A percentile compares a stretch with the other conserved stretches of the same genome.
These are phyloP conservation scores for Hippopotamus amphibius DNA, from an alignment of 2,113 vertebrate genomes.

Conservation along the genomic window DNA sequence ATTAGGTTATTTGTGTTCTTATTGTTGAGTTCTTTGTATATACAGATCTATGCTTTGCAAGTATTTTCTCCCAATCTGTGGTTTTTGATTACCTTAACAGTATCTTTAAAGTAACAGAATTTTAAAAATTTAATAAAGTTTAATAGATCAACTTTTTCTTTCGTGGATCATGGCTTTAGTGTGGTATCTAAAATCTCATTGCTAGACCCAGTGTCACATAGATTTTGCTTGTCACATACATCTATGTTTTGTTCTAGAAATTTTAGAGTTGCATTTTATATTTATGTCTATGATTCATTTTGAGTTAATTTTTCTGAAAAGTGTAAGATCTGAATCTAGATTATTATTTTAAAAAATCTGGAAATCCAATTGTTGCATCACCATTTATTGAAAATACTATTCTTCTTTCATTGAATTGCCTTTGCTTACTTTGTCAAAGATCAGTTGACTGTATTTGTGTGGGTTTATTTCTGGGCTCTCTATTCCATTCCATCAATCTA, in stretches of 20 bases:
- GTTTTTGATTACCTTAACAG: not conserved
- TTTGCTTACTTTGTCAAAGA: not conserved
- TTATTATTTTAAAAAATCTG: not conserved
- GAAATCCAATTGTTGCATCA: not conserved
- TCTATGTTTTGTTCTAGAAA: not conserved
- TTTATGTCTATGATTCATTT: not conserved
- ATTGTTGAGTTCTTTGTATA: not conserved
- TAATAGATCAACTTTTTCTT: not conserved
- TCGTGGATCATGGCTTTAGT: not conserved
- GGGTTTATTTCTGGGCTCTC: not conserved
- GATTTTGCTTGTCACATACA: not conserved
- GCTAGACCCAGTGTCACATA: not conserved
- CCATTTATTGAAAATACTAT: not conserved
- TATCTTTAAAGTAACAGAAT: not conserved
- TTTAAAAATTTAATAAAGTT: not conserved
- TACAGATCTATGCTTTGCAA: not conserved
- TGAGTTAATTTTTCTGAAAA: conserved; percentile 49
- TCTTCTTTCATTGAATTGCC: not conserved
- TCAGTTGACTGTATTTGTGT: not conserved
- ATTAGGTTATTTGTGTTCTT: not conserved
- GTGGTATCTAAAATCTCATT: not conserved
- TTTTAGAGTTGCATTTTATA: not conserved
- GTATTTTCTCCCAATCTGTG: not conserved
- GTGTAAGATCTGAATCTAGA: not conserved
- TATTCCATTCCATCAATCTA: not conserved